phyloP scores from a whole-genome alignment of 2,113 vertebrate genomes.

The Clarias batrachus region DNA sequence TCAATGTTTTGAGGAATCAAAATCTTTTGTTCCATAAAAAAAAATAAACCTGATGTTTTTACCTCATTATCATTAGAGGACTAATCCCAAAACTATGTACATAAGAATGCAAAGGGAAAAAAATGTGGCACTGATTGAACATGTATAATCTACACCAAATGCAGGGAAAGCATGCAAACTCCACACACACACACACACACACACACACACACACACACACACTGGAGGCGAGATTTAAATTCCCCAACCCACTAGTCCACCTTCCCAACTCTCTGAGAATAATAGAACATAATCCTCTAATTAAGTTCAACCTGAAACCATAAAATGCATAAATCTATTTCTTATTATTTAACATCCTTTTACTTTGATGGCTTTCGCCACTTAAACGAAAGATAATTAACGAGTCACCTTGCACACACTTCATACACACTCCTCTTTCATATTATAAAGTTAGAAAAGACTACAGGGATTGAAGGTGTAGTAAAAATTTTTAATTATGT shows the following conservation, averaged over 20 bases:
- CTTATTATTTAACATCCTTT: not conserved
- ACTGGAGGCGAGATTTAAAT: no score
- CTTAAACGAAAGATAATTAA: conserved; percentile 12
- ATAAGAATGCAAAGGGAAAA: not conserved
- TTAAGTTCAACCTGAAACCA: not conserved
- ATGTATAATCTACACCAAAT: no score
- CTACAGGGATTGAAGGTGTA: conserved; percentile 1
- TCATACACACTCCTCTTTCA: not conserved
- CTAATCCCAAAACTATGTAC: not conserved
- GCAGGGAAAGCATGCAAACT: no score
- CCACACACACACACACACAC: no score
- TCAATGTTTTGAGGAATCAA: not conserved
- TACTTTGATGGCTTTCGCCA: not conserved
- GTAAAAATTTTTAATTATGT: not conserved
- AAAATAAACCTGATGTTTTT: not conserved
- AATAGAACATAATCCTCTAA: not conserved
- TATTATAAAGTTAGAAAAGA: conserved; percentile 1
- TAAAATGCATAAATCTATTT: not conserved
- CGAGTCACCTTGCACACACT: not conserved
- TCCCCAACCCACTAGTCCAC: no score
- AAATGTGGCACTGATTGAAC: no score
- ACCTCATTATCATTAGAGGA: not conserved
- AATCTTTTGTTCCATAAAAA: not conserved
- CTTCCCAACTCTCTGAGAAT: not conserved
- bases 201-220: no score